Evolutionary conservation across 1,140 invertebrate genomes (phyloP), one percentile per base, ranked within the genome.

Genomic region (Latrodectus geometricus): DNA sequence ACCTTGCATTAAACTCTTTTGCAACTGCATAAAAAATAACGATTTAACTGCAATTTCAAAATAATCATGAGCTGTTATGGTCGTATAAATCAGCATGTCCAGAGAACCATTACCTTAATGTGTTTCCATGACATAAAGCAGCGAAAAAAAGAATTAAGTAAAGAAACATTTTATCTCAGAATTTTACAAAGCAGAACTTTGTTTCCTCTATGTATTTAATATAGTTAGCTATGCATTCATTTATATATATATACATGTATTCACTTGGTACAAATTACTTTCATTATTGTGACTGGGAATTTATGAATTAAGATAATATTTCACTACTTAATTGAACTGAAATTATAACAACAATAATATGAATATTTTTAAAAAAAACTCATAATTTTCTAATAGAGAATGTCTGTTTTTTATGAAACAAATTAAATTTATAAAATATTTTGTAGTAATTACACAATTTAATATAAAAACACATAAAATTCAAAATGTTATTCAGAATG

Each of bases 1-100:
- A 35, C 35, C 35, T 35, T 35, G 35, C 35, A 35, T 35, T 35
- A 35, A 35, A 5, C 35, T 35, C 35, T 35, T 35, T 35, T 35
- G 35, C 35, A 35, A 35, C 2, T 5, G 66, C 5, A 8, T 50
- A 35, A 75, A 52, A 54, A 50, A 1, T n/a, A 54, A 35, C 54
- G 56, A 78, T 78, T 78, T 49, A 20, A 48, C 20, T 66, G 54
- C 76, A 23, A 78, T 78, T 78, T 78, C 61, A 78, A 78, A 17
- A 66, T 78, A 78, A 78, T 78, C 76, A 78, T 23, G 61, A 35
- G 9, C 12, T 66, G 23, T 78, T 78, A 78, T 78, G 52, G 56
- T 21, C 14, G 15, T 48, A 78, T 78, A 78, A 78, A 78, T 78
- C 61, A 78, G 69, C 35, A 78, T 20, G 76, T 23, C 8, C 23